These are phyloP conservation scores for Jaculus jaculus DNA, from an alignment of 2,113 vertebrate genomes.

Conservation along the genomic window DNA sequence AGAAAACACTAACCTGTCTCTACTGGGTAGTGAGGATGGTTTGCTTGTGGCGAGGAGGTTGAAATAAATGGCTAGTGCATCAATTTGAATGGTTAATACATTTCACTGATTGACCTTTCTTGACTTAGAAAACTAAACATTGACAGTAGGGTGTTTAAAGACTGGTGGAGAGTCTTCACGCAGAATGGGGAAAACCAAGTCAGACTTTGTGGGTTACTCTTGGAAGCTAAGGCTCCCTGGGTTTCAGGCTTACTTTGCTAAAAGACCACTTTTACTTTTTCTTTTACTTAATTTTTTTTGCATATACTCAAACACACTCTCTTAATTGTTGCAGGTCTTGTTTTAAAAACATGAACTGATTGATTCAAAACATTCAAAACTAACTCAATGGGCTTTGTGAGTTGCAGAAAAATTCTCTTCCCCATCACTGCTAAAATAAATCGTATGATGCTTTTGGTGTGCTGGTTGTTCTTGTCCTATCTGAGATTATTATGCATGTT, in stretches of 20 bases:
- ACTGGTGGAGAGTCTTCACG: not conserved
- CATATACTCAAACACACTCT: not conserved
- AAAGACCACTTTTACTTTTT: not conserved
- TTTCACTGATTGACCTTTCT: not conserved
- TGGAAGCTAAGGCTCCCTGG: not conserved
- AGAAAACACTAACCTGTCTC: not conserved
- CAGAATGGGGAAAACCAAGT: not conserved
- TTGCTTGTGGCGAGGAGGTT: not conserved
- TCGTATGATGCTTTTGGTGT: not conserved
- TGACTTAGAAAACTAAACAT: not conserved
- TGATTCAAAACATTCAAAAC: not conserved
- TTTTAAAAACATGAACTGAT: conserved; percentile 22
- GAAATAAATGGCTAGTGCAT: not conserved
- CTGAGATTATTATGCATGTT: not conserved
- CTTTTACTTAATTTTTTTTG: not conserved
- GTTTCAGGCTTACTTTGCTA: not conserved
- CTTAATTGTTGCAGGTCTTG: not conserved
- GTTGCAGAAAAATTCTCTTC: not conserved
- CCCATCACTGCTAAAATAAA: not conserved
- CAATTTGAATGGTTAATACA: not conserved
- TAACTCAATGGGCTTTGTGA: not conserved
- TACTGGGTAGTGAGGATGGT: not conserved
- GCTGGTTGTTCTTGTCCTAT: not conserved
- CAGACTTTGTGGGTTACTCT: not conserved
- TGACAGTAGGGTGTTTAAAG: not conserved